Conservation (phyloP, 1,140 invertebrate genomes). For the Drosophila persimilis region DNA sequence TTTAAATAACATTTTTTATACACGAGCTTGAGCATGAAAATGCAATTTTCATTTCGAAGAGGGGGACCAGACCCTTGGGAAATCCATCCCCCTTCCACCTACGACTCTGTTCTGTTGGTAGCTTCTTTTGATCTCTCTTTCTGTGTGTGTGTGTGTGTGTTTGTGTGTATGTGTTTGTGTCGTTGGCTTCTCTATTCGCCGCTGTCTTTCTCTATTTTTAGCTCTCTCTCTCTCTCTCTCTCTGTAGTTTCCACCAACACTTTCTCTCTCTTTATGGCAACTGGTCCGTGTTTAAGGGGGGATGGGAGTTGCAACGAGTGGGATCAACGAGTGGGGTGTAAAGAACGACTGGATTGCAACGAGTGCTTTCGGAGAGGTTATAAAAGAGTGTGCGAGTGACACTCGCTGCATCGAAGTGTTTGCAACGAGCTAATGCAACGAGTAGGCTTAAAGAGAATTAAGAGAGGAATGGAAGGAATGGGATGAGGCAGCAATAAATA, state of each 20-base stretch:
- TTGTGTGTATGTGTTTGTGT: not conserved
- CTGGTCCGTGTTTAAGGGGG: constrained; percentile 14
- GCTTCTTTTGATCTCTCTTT: constrained; percentile 47
- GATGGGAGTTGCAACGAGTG: not conserved
- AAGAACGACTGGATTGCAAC: too few species aligned
- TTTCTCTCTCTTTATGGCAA: constrained; percentile 45
- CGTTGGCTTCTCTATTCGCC: not conserved
- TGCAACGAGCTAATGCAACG: too few species aligned
- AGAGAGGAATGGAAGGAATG: constrained; percentile 1
- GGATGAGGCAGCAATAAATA: constrained; percentile 60
- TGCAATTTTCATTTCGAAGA: constrained; percentile 16
- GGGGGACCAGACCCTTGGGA: not conserved
- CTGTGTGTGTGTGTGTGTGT: not conserved
- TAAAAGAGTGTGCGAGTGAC: too few species aligned
- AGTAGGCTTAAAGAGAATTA: too few species aligned
- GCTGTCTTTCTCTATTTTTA: too few species aligned
- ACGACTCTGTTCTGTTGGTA: constrained; percentile 21
- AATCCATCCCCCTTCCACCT: too few species aligned
- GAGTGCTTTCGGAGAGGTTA: not conserved
- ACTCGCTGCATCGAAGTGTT: too few species aligned
- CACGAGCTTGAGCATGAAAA: constrained; percentile 49
- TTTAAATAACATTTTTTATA: constrained; percentile 52
- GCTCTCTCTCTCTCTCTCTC: too few species aligned
- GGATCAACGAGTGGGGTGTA: too few species aligned
- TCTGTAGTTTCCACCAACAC: too few species aligned